A percentile compares a stretch with the other conserved stretches of the same genome.
Conservation (phyloP, 1,140 invertebrate genomes). For the Drosophila elegans region DNA sequence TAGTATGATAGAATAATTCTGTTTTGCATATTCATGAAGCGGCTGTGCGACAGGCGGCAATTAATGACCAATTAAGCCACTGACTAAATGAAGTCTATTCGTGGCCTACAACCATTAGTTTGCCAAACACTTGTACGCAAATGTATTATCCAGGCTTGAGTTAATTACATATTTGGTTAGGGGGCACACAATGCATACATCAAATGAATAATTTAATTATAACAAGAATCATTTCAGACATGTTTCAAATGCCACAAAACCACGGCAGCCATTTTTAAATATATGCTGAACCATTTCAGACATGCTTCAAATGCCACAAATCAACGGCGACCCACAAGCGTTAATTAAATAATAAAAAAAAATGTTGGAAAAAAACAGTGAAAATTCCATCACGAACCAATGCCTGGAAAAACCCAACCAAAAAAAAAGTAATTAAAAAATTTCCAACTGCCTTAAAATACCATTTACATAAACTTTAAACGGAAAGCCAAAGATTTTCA, state of each 20-base stretch:
- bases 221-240: background rate
- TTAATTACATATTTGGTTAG: conserved; percentile 31
- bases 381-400: conserved; percentile 47
- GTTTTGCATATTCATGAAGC: conserved; percentile 37
- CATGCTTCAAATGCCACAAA: conserved; percentile 31
- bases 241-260: conserved; percentile 29
- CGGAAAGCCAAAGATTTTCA: conserved; percentile 25
- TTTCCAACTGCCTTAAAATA: conserved; percentile 11
- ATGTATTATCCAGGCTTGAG: conserved; percentile 17
- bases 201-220: conserved; percentile 15
- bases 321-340: conserved; percentile 12
- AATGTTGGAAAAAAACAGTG: conserved; percentile 1
- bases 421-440: conserved; percentile 37
- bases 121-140: conserved; percentile 17
- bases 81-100: conserved; percentile 33
- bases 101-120: conserved; percentile 23
- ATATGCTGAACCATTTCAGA: background rate
- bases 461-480: conserved; percentile 30
- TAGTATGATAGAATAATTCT: conserved; percentile 27
- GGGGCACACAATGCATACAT: background rate
- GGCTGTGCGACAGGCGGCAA: conserved; percentile 9
- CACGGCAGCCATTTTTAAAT: conserved; percentile 4
- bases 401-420: conserved; percentile 13
- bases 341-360: conserved; percentile 61
- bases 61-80: conserved; percentile 28